phyloP scores from a whole-genome alignment of 2,888 invertebrate species.

The Scotopteryx bipunctaria region DNA sequence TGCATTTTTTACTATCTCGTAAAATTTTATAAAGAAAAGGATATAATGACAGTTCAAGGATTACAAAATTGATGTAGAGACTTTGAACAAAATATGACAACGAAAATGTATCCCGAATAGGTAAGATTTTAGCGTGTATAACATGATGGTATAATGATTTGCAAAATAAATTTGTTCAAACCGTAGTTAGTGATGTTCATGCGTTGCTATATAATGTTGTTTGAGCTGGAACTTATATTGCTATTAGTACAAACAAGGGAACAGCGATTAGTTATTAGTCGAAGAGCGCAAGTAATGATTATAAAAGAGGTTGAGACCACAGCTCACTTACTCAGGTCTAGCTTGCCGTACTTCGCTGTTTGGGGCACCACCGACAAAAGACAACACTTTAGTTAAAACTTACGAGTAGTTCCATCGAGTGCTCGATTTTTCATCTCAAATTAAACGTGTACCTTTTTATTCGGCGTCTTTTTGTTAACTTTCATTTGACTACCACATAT shows the following conservation, averaged over 20 bases:
- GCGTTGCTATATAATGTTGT: conserved; percentile 61
- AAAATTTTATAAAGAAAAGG: too few relatives aligned
- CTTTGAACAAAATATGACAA: too few relatives aligned
- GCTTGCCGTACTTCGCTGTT: conserved; percentile 80
- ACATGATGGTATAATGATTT: conserved; percentile 40
- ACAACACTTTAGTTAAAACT: conserved; percentile 75
- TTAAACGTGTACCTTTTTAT: conserved; percentile 11
- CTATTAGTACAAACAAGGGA: conserved; percentile 71
- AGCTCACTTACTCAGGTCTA: conserved; percentile 82
- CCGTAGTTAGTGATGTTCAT: conserved; percentile 66
- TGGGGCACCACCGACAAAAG: conserved; percentile 83
- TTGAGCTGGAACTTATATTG: conserved; percentile 63
- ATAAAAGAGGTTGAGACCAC: conserved; percentile 80
- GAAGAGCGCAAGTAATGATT: conserved; percentile 72
- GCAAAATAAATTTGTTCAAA: conserved; percentile 54
- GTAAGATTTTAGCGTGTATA: conserved; percentile 20
- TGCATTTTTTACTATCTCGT: neutral
- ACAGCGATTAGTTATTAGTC: conserved; percentile 79
- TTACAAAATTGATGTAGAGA: too few relatives aligned
- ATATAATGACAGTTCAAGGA: too few relatives aligned
- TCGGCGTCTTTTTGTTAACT: neutral
- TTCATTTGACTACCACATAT: neutral
- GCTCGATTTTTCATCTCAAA: conserved; percentile 1
- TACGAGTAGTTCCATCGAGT: conserved; percentile 22
- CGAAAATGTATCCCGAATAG: conserved; percentile 52